Conservation (phyloP, 2,888 invertebrate species). For the Beris morrisii region DNA sequence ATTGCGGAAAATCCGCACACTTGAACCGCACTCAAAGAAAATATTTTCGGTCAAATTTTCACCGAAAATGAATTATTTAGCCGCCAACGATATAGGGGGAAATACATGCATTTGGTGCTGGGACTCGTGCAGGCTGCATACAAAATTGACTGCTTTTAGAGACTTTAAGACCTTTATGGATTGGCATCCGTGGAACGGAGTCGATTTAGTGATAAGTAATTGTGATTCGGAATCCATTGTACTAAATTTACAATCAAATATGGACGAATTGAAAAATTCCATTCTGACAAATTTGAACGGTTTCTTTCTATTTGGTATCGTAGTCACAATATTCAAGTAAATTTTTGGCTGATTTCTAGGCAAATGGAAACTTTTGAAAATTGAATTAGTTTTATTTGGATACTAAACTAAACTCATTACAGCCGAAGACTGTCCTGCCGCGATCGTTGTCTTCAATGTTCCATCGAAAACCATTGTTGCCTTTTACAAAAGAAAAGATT, state of each 20-base stretch:
- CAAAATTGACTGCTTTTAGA: slow-evolving; percentile 43
- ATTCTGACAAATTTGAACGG: neutral
- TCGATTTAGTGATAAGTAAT: slow-evolving; percentile 53
- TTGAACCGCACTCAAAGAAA: slow-evolving; percentile 43
- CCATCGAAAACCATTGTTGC: slow-evolving; percentile 49
- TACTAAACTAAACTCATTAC: slow-evolving; percentile 19
- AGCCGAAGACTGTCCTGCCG: slow-evolving; percentile 50
- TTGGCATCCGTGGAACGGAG: slow-evolving; percentile 58
- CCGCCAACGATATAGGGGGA: slow-evolving; percentile 48
- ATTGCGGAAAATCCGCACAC: neutral
- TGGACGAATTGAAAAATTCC: neutral
- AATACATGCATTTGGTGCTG: slow-evolving; percentile 47
- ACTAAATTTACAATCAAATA: no score
- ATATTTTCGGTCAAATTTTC: slow-evolving; percentile 49
- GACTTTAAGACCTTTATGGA: slow-evolving; percentile 47
- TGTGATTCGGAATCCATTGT: neutral
- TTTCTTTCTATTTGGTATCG: neutral
- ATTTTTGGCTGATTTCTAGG: slow-evolving; percentile 32
- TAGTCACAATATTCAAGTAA: slow-evolving; percentile 41
- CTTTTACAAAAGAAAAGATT: slow-evolving; percentile 48
- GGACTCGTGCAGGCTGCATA: slow-evolving; percentile 42
- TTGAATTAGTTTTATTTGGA: no score
- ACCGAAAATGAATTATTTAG: slow-evolving; percentile 49
- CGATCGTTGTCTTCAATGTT: slow-evolving; percentile 49
- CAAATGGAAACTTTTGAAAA: neutral